Evolutionary conservation across 2,888 invertebrate species (phyloP), one percentile per base, ranked within the genome.

Genomic region (Herminia tarsipennalis): DNA sequence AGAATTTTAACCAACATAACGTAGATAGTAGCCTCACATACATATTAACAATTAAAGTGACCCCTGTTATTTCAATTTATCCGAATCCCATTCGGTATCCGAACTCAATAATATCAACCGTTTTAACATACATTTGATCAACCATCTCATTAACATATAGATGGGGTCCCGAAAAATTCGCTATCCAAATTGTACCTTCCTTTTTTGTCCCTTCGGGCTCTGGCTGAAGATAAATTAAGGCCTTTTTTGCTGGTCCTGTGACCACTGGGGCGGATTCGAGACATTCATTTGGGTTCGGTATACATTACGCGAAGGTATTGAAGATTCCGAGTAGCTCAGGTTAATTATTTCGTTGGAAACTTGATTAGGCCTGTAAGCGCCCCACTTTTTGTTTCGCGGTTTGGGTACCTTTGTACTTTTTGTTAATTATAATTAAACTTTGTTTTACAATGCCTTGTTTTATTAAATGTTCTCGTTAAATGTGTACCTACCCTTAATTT

Each of bases 101-200:
- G 67, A 74, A 67, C 67, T 65, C 70, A 72, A 76, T 76, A 74
- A 74, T 72, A 74, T 70, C 67, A 62, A 62, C 69, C 72, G 73
- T 74, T 81, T 81, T 81, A 77, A 78, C 80, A 82, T 81, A 79
- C 66, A 79, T 81, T 81, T 82, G 80, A 81, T 80, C 75, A 74
- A 67, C 73, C 70, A 39, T 40, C 73, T 78, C 81, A 82, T 83
- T 83, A 83, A 74, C 81, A 81, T 82, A 83, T 81, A 83, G 79
- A 82, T 75, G 66, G 74, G 67, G 51, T 58, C 65, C 66, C 61
- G 57, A 79, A 82, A 81, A 81, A 78, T 70, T 66, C 71, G 64
- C 66, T 74, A 70, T 68, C 75, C 73, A 72, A 78, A 78, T 75
- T 73, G 73, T 78, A 74, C 79, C 75, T 72, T 66, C 56, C 66